phyloP scores from a whole-genome alignment of 2,888 invertebrate species.

The Spisula subtruncata region DNA sequence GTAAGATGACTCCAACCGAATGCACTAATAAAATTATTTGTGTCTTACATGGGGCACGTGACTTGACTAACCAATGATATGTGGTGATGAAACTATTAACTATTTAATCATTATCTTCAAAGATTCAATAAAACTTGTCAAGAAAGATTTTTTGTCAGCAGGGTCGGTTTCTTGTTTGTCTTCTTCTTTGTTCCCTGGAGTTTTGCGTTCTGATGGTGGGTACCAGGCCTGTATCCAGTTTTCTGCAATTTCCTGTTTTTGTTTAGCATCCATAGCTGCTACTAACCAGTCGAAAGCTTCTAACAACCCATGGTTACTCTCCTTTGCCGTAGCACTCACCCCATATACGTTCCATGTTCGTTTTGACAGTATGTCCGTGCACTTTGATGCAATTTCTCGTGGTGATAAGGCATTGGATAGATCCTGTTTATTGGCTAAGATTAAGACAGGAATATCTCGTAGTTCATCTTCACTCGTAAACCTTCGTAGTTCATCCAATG shows the following conservation, averaged over 20 bases:
- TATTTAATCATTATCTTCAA: not conserved
- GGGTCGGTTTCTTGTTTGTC: not conserved
- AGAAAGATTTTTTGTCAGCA: not conserved
- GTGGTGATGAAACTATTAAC: no score
- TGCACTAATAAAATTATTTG: no score
- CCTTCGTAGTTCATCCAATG: constrained; percentile 62
- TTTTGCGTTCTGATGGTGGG: not conserved
- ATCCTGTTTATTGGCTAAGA: constrained; percentile 78
- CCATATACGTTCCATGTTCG: constrained; percentile 48
- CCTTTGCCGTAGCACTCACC: constrained; percentile 38
- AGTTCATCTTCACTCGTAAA: constrained; percentile 62
- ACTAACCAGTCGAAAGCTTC: constrained; percentile 72
- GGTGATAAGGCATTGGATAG: constrained; percentile 60
- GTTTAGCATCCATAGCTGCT: not conserved
- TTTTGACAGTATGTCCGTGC: constrained; percentile 26
- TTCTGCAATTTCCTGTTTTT: not conserved
- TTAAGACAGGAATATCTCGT: constrained; percentile 57
- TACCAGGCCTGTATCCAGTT: not conserved
- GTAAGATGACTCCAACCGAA: no score
- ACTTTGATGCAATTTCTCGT: constrained; percentile 55
- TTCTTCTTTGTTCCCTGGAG: not conserved
- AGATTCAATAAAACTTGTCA: not conserved
- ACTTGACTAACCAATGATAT: no score
- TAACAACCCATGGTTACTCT: constrained; percentile 52
- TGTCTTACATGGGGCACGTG: no score